Percentiles rank a stretch among this genome's conserved stretches.
phyloP scores from a whole-genome alignment of 2,888 invertebrate species.

The Callimorpha dominula region DNA sequence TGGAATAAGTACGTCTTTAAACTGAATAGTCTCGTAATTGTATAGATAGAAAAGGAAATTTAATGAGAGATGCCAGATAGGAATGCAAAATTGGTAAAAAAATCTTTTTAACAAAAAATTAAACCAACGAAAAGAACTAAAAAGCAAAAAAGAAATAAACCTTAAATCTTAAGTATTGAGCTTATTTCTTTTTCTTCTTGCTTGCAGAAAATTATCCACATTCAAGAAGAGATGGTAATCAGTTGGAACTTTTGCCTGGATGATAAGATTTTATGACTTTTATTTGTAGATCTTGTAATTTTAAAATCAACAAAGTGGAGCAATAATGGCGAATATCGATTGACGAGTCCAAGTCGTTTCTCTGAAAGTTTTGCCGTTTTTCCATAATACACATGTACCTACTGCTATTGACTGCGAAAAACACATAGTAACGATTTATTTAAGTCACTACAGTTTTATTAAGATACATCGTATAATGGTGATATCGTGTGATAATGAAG shows the following conservation, averaged over 20 bases:
- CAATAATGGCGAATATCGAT: neutral
- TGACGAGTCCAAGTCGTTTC: neutral
- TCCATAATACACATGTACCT: neutral
- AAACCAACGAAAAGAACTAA: too few species aligned
- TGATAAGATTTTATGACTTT: neutral
- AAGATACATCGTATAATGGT: neutral
- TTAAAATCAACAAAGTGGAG: neutral
- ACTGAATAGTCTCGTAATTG: too few species aligned
- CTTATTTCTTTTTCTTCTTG: neutral
- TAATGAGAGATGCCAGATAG: too few species aligned
- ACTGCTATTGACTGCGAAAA: neutral
- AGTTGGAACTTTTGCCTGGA: neutral
- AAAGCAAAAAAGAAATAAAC: too few species aligned
- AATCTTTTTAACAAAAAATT: too few species aligned
- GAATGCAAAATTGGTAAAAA: too few species aligned
- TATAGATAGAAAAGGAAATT: too few species aligned
- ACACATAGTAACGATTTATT: neutral
- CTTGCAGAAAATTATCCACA: conserved; percentile 1
- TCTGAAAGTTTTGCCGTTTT: neutral
- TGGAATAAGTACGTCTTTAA: too few species aligned
- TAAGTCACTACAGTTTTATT: neutral
- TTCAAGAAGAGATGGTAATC: conserved; percentile 4
- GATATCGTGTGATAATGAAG: neutral
- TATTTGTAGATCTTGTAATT: neutral
- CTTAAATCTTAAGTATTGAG: too few species aligned